Base-by-base conservation (phyloP, 2,888 invertebrate genomes). In the Nomada goodeniana region DNA sequence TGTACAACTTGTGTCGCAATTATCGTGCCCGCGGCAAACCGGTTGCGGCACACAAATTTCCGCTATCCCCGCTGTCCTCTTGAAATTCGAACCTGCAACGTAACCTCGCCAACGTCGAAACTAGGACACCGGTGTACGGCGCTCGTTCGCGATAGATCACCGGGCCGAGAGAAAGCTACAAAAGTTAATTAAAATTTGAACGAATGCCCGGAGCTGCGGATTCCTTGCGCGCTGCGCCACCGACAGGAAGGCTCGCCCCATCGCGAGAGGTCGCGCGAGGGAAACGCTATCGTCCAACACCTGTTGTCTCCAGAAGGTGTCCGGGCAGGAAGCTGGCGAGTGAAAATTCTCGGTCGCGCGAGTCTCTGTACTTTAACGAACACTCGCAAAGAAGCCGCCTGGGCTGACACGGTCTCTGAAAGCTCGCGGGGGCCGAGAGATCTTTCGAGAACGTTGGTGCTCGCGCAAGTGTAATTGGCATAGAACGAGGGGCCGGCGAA, bases 21-120 rank as follows among this genome's bases (percentile, higher is more conserved):
- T 87, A 87, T 87, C 87, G 88, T 69, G 81, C 29, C 81, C 84
- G 82, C 86, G 82, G 73, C 83, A 86, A 90, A 90, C 90, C 89
- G 89, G 90, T 90, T 85, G 88, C 86, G 82, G 74, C 74, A 75
- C 64, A 70, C 86, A 76, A 73, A 86, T 86, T 86, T 88, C 82
- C 84, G 84, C 59, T 78, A 53, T 71, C 77, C 80, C 71, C 57
- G 36, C 69, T 67, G 78, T 26, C 26, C 26, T 26, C 50, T 69
- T 67, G 47, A 18, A 23, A 44, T n/a, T 15, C 70, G 61, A 71
- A 53, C 53, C 61, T 42, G 29, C 26, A 53, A 44, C 20, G 74
- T 65, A 44, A 69, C 47, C 52, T 53, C 53, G 57, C 57, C 65
- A 59, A 72, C 36, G 44, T 72, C 74, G 69, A 75, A 75, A 68